These are phyloP conservation scores for Microctonus hyperodae DNA, from an alignment of 2,888 invertebrate species.

Conservation along the genomic window DNA sequence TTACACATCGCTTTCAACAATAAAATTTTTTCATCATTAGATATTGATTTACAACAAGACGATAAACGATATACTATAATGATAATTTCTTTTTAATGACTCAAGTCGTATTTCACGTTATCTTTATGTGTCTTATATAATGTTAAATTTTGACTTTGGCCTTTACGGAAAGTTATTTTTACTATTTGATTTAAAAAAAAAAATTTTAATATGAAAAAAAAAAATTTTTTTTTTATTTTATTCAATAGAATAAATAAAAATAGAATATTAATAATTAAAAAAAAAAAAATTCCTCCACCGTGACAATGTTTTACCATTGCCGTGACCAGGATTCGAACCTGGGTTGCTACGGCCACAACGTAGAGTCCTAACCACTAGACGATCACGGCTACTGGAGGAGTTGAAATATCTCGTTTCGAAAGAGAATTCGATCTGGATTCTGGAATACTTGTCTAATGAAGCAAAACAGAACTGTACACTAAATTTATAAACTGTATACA, in stretches of 20 bases:
- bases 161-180: too few species aligned
- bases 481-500: too few species aligned
- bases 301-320: conserved; percentile 51
- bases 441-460: conserved; percentile 32
- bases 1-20: neutral
- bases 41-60: neutral
- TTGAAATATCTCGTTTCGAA: conserved; percentile 17
- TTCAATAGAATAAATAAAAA: neutral
- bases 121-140: too few species aligned
- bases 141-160: too few species aligned
- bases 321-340: conserved; percentile 65
- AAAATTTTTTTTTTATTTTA: too few species aligned
- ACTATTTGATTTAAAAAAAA: too few species aligned
- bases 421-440: conserved; percentile 29
- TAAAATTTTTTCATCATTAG: neutral
- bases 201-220: too few species aligned
- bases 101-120: too few species aligned
- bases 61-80: neutral
- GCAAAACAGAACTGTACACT: too few species aligned
- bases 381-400: conserved; percentile 41
- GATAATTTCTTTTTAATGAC: neutral
- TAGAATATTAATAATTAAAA: neutral
- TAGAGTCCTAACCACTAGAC: conserved; percentile 56
- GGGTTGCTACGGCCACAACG: conserved; percentile 65
- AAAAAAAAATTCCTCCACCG: conserved; percentile 36